Conservation (phyloP, 2,113 vertebrate genomes). For the Poicephalus meyeri region DNA sequence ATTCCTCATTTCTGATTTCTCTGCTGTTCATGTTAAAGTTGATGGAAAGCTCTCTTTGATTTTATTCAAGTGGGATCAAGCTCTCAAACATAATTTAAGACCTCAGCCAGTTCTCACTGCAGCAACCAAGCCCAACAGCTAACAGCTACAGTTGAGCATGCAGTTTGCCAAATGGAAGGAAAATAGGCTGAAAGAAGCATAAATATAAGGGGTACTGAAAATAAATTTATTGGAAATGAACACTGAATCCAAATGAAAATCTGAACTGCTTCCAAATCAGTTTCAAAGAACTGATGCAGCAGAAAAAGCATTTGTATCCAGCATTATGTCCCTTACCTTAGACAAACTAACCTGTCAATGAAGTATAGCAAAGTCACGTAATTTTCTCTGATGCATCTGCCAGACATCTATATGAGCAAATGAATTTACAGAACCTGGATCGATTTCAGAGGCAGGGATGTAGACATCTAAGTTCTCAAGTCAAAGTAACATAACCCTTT, state of each 20-base stretch:
- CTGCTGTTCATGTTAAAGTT: slow-evolving; percentile 9
- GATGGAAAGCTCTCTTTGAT: slow-evolving; percentile 26
- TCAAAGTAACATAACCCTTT: not conserved
- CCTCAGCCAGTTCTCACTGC: not conserved
- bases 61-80: slow-evolving; percentile 40
- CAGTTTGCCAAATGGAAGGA: slow-evolving; percentile 42
- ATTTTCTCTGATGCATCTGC: slow-evolving; percentile 3
- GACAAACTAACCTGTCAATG: not conserved
- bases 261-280: slow-evolving; percentile 8
- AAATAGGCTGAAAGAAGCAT: slow-evolving; percentile 14
- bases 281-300: slow-evolving; percentile 24
- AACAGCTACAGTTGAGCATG: slow-evolving; percentile 7
- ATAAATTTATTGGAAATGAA: slow-evolving; percentile 40
- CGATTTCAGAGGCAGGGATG: not conserved
- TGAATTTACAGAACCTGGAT: not conserved
- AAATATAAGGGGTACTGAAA: slow-evolving; percentile 4
- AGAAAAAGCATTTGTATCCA: not conserved
- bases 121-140: slow-evolving; percentile 9
- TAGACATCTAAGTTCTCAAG: not conserved
- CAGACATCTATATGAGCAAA: not conserved
- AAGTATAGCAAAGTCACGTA: not conserved
- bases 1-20: slow-evolving; percentile 5
- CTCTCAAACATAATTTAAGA: slow-evolving; percentile 55
- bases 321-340: slow-evolving; percentile 21
- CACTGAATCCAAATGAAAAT: not conserved